A percentile compares a stretch with the other conserved stretches of the same genome.
phyloP scores from a whole-genome alignment of 2,888 invertebrate genomes.

The Eilema caniola region DNA sequence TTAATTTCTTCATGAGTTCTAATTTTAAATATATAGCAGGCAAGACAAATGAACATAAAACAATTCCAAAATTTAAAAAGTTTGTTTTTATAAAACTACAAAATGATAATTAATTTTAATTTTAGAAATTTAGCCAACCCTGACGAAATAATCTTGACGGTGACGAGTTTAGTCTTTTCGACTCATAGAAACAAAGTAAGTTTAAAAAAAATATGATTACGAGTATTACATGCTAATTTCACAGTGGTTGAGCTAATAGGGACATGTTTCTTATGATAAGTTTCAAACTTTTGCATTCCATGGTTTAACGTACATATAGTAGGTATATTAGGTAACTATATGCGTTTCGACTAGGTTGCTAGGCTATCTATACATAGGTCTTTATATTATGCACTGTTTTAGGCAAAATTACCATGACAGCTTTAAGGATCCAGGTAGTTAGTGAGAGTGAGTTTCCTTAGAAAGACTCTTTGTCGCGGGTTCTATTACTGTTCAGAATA shows the following conservation, averaged over 20 bases:
- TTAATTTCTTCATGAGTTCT: not conserved
- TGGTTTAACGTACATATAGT: not conserved
- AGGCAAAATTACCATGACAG: too few species aligned
- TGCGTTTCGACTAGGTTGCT: not conserved
- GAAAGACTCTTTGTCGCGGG: not conserved
- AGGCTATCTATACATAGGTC: not conserved
- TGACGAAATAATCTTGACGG: constrained; percentile 23
- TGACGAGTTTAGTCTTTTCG: constrained; percentile 41
- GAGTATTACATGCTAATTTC: constrained; percentile 2
- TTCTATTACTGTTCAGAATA: not conserved
- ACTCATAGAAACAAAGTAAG: constrained; percentile 31
- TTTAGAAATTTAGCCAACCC: constrained; percentile 31
- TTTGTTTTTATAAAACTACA: not conserved
- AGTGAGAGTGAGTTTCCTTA: not conserved
- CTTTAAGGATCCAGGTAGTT: not conserved
- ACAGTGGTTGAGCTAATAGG: constrained; percentile 32
- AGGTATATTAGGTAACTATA: not conserved
- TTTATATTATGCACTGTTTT: not conserved
- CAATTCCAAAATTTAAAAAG: not conserved
- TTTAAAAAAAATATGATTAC: constrained; percentile 27
- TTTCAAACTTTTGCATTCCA: not conserved
- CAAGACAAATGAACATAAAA: too few species aligned
- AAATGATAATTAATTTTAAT: not conserved
- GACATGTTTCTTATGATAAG: constrained; percentile 25
- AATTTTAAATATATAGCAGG: not conserved